Evolutionary conservation across 2,888 invertebrate genomes (phyloP), one percentile per base, ranked within the genome.

Genomic region (Ochropleura leucogaster): DNA sequence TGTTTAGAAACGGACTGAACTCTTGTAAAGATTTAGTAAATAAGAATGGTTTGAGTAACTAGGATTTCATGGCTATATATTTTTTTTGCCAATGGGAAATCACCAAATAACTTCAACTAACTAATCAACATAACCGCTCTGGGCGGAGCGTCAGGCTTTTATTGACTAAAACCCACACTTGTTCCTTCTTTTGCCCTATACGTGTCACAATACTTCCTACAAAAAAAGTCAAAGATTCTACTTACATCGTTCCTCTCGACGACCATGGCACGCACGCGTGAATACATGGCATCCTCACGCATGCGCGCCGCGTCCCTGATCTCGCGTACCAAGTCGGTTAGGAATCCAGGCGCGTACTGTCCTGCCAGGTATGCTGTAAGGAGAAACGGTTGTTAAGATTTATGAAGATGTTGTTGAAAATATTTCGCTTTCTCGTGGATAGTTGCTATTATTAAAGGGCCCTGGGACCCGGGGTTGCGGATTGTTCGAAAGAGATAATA

Each of bases 241-340:
- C 62, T 86, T 87, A 96, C 96, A 83, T 96, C 96, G 66, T 95
- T 96, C 84, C 97, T 97, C 84, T 97, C 97, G 77, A 97, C 94
- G 79, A 97, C 95, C 95, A 97, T 96, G 68, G 97, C 95, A 42
- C 97, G 96, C 6, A 97, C 97, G 86, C 97, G 95, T 7, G 97
- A 95, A 84, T 97, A 96, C 79, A 98, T 93, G n/a, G 98, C 98
- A 91, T 98, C 98, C 89, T 98, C 98, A 20, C 98, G 95, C 78
- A 98, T 96, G 74, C 98, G 96, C 40, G 98, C 97, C 42, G 98
- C 98, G 90, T 98, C 98, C 66, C 98, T 95, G 30, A 98, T 97
- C 94, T 98, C 98, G 51, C 98, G 96, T 83, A 98, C 97, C 88
- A 98, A 94, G 92, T 98, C 98, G 16, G 97, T 97, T 87, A 98